phyloP scores from a whole-genome alignment of 2,113 vertebrate genomes.

The Sakesphorus luctuosus region DNA sequence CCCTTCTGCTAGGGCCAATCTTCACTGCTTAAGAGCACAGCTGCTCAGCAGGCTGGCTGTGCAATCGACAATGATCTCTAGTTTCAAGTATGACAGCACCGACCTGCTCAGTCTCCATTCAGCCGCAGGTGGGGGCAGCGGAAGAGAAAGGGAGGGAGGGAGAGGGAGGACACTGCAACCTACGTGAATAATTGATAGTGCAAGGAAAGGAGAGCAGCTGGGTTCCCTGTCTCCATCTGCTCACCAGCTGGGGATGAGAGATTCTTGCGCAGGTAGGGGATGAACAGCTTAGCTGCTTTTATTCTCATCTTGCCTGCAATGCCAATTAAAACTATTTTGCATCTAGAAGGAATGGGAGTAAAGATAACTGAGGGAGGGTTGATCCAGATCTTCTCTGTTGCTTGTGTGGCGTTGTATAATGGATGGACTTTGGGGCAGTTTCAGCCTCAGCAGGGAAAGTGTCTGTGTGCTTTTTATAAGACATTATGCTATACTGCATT shows the following conservation, averaged over 20 bases:
- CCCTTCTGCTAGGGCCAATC: background rate
- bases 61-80: background rate
- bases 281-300: conserved; percentile 39
- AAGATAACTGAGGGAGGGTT: background rate
- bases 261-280: conserved; percentile 61
- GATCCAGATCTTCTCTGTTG: background rate
- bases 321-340: conserved; percentile 52
- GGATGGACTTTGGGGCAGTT: conserved; percentile 8
- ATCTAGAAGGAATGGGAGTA: background rate
- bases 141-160: conserved; percentile 73
- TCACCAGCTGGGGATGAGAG: conserved; percentile 62
- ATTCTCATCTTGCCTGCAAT: background rate
- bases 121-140: conserved; percentile 67
- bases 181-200: conserved; percentile 72
- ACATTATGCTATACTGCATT: conserved; percentile 4
- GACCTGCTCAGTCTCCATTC: conserved; percentile 30
- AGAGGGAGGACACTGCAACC: conserved; percentile 80
- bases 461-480: background rate
- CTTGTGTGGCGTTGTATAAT: background rate
- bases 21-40: background rate
- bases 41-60: background rate
- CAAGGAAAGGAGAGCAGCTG: conserved; percentile 61
- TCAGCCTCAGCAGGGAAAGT: background rate
- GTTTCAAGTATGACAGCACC: conserved; percentile 74
- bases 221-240: conserved; percentile 54